Evolutionary conservation across 1,140 invertebrate genomes (phyloP), one percentile per base, ranked within the genome.

Genomic region (Lerema accius): DNA sequence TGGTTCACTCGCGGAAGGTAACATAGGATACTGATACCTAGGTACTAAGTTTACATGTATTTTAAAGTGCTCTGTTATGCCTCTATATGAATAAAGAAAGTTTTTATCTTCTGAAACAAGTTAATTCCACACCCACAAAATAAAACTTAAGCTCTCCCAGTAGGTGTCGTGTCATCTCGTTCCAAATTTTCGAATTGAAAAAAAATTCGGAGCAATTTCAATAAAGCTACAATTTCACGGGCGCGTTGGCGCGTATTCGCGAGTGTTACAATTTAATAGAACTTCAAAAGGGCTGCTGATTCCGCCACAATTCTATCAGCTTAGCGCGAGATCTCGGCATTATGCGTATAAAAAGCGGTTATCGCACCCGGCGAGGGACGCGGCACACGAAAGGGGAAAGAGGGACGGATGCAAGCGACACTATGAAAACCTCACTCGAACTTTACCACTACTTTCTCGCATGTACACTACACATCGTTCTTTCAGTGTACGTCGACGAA

Each of bases 341-440:
- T 88, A 88, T 85, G 84, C 83, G 84, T 86, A 87, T 89, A 86
- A 89, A 89, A 86, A 85, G 85, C 76, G 81, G 85, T 89, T 88
- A 88, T 89, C 86, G 76, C 79, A 35, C 55, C 55, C 61, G 58
- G 50, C 32, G 55, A 28, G 45, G 60, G 62, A 49, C 45, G 62
- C 26, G 53, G 53, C 35, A 45, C 48, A 17, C 58, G 65, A 43
- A 53, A 50, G 59, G 67, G 60, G 19, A 23, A n/a, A n/a, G 56
- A 60, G 56, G 42, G 19, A 32, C 66, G 28, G 46, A 55, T 64
- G 55, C 42, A 65, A 63, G 63, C 62, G 63, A 61, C 70, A 67
- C 67, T 65, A 69, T n/a, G 53, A 51, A 59, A 67, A 67, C 60
- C 67, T 56, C 50, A 67, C 42, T 60, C 7, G 37, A 69, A 70